Percentiles rank a stretch among this genome's conserved stretches.
These are phyloP conservation scores for Sebastes glaucus DNA, from an alignment of 2,797 vertebrate species.

Conservation along the genomic window DNA sequence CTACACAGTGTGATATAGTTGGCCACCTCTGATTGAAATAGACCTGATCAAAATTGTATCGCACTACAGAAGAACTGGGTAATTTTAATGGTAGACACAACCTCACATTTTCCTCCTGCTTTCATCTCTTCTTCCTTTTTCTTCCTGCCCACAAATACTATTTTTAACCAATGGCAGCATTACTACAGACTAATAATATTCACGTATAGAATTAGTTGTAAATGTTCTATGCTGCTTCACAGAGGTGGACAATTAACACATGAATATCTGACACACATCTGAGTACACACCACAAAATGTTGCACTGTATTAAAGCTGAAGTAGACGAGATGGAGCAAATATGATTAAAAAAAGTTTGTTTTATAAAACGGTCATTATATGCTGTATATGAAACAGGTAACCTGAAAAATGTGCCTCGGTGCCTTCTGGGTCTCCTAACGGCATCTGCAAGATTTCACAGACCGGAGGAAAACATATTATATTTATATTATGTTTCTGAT, in stretches of 20 bases:
- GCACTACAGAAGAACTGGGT: constrained; percentile 23
- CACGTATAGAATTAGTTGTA: neutral
- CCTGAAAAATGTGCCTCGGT: too few relatives aligned
- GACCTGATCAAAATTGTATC: constrained; percentile 45
- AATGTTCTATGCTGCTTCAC: neutral
- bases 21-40: constrained; percentile 36
- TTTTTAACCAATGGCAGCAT: neutral
- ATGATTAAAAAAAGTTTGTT: too few relatives aligned
- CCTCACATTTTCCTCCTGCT: constrained; percentile 3
- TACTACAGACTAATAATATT: neutral
- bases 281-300: too few relatives aligned
- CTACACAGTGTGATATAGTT: constrained; percentile 33
- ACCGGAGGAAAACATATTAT: too few relatives aligned
- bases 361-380: too few relatives aligned
- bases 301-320: too few relatives aligned
- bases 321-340: too few relatives aligned
- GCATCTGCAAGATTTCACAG: too few relatives aligned
- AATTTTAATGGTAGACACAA: constrained; percentile 4
- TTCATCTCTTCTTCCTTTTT: neutral
- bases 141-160: neutral
- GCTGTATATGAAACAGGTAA: too few relatives aligned
- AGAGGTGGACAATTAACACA: neutral
- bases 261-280: neutral
- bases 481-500: too few relatives aligned
- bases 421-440: too few relatives aligned